Conservation (phyloP, 2,797 vertebrate species). For the Momotus momota region DNA sequence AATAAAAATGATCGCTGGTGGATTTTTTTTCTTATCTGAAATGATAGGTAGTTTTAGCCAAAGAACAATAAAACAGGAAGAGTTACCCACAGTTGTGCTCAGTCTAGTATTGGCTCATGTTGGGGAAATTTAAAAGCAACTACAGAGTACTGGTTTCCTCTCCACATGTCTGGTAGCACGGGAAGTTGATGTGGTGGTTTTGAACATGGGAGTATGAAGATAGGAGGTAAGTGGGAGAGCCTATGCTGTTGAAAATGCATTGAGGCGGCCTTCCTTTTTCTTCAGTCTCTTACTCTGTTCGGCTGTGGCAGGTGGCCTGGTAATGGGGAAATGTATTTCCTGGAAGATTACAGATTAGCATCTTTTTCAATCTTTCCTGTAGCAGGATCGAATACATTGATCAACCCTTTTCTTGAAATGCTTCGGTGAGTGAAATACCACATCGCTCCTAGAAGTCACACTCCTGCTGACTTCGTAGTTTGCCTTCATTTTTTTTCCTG, state of each 20-base stretch:
- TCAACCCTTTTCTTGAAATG: not conserved
- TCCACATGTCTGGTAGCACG: not conserved
- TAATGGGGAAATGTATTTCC: not conserved
- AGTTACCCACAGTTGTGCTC: not conserved
- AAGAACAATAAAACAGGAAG: not conserved
- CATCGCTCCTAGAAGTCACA: not conserved
- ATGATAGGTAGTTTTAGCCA: not conserved
- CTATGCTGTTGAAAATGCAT: accelerated
- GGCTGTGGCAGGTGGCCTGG: not conserved
- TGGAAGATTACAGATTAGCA: not conserved
- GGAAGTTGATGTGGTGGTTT: not conserved
- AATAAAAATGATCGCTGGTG: not conserved
- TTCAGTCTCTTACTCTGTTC: not conserved
- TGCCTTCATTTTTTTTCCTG: not conserved
- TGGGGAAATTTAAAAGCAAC: not conserved
- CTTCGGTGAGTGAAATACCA: not conserved
- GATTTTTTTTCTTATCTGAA: not conserved
- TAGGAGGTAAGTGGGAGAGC: not conserved
- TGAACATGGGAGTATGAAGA: not conserved
- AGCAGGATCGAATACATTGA: not conserved
- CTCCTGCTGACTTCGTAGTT: not conserved
- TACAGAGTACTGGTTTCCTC: not conserved
- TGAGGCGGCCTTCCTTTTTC: not conserved
- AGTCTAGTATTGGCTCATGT: not conserved
- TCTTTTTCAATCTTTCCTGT: not conserved